Percentiles rank a stretch among this genome's conserved stretches.
phyloP scores from a whole-genome alignment of 2,888 invertebrate species.

The Saturnia pavonia region DNA sequence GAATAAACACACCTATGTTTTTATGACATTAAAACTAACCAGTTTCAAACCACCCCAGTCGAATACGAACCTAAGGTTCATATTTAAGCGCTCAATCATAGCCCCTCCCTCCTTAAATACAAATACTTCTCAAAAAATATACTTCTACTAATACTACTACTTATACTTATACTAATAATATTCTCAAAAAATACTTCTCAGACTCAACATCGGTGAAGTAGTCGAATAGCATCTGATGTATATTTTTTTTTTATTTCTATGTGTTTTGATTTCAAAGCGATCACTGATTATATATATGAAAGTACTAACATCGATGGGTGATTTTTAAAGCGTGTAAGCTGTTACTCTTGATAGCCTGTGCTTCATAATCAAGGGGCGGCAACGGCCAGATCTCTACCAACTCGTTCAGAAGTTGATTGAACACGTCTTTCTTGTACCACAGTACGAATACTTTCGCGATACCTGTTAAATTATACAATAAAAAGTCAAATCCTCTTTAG shows the following conservation, averaged over 20 bases:
- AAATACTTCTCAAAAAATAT: too few species aligned
- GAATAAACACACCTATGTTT: too few species aligned
- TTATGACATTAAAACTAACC: too few species aligned
- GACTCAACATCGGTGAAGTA: too few species aligned
- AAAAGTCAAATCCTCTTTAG: not conserved
- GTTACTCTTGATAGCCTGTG: slow-evolving; percentile 55
- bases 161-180: too few species aligned
- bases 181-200: too few species aligned
- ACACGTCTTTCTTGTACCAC: slow-evolving; percentile 70
- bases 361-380: slow-evolving; percentile 57
- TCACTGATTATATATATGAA: not conserved
- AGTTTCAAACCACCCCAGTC: too few species aligned
- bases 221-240: not conserved
- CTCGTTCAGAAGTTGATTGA: slow-evolving; percentile 59
- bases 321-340: slow-evolving; percentile 59
- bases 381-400: slow-evolving; percentile 70
- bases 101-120: too few species aligned
- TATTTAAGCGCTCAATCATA: too few species aligned
- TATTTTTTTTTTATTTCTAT: not conserved
- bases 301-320: slow-evolving; percentile 59
- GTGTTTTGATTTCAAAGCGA: not conserved
- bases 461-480: slow-evolving; percentile 39
- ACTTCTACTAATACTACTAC: too few species aligned
- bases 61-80: too few species aligned
- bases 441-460: slow-evolving; percentile 65